Percentiles rank a stretch among this genome's conserved stretches.
Conservation (phyloP, 2,888 invertebrate species). For the Sicus ferrugineus region DNA sequence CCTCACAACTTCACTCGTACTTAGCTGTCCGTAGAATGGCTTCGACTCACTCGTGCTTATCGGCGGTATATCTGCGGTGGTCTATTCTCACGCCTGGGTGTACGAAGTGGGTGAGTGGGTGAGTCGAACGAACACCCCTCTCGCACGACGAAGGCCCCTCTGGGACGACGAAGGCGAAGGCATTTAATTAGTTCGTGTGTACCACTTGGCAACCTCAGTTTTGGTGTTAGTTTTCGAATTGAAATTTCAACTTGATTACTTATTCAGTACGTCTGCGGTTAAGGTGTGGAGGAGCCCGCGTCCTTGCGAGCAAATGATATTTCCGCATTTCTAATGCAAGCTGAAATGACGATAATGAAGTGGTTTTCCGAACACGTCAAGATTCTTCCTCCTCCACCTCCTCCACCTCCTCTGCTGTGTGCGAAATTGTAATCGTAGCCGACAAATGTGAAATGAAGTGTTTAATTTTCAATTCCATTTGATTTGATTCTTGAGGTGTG, state of each 20-base stretch:
- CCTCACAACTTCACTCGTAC: not conserved
- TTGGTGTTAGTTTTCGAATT: conserved; percentile 20
- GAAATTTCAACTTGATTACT: conserved; percentile 27
- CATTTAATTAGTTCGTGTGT: conserved; percentile 25
- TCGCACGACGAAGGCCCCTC: not conserved
- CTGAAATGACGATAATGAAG: conserved; percentile 25
- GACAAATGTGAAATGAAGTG: conserved; percentile 16
- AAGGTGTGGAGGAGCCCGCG: not conserved
- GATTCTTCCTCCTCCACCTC: too few species aligned
- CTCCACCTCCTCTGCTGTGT: too few species aligned
- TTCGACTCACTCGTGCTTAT: not conserved
- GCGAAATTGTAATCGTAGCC: too few species aligned
- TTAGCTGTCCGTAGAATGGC: not conserved
- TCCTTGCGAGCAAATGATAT: not conserved
- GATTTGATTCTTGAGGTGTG: not conserved
- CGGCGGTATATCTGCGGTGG: not conserved
- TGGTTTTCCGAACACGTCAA: conserved; percentile 20
- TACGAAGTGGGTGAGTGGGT: not conserved
- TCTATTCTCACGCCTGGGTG: not conserved
- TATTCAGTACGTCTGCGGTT: conserved; percentile 19
- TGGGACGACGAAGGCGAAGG: not conserved
- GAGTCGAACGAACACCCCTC: not conserved
- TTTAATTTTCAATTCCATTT: conserved; percentile 26
- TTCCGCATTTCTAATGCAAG: conserved; percentile 23
- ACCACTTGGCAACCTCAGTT: not conserved